A percentile compares a stretch with the other conserved stretches of the same genome.
phyloP scores from a whole-genome alignment of 2,888 invertebrate genomes.

The Nephrotoma appendiculata region DNA sequence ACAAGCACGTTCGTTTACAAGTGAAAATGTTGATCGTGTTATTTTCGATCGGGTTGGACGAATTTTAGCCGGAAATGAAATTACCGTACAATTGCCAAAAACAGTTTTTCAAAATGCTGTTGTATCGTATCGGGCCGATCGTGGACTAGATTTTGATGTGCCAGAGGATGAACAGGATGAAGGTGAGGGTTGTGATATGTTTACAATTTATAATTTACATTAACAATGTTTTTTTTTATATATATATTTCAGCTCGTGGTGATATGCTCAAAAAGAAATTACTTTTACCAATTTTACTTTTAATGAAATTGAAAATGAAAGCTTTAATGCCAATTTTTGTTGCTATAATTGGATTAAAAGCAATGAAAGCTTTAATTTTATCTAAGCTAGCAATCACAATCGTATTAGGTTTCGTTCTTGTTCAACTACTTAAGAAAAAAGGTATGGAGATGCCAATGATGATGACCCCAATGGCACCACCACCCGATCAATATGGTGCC shows the following conservation, averaged over 20 bases:
- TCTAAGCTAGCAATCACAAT: constrained; percentile 70
- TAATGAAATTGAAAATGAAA: constrained; percentile 72
- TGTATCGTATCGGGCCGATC: constrained; percentile 48
- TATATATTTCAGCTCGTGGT: constrained; percentile 47
- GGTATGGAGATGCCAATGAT: constrained; percentile 59
- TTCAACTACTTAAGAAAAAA: constrained; percentile 67
- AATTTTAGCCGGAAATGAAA: constrained; percentile 58
- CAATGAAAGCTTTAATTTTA: constrained; percentile 67
- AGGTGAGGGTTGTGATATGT: constrained; percentile 5
- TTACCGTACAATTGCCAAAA: constrained; percentile 57
- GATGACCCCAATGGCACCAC: constrained; percentile 37
- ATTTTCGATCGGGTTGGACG: constrained; percentile 57
- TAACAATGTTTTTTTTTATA: neutral
- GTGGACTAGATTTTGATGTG: constrained; percentile 48
- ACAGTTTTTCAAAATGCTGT: constrained; percentile 52
- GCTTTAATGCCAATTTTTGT: constrained; percentile 71
- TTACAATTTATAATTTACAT: neutral
- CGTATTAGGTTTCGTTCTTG: constrained; percentile 66
- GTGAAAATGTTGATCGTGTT: constrained; percentile 53
- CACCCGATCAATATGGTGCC: constrained; percentile 34
- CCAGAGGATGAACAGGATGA: constrained; percentile 33
- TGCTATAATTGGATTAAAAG: constrained; percentile 63
- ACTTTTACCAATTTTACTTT: constrained; percentile 58
- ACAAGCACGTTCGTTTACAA: constrained; percentile 43
- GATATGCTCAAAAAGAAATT: constrained; percentile 73